A percentile compares a stretch with the other conserved stretches of the same genome.
Conservation (phyloP, 1,140 invertebrate species). For the Halotydeus destructor region DNA sequence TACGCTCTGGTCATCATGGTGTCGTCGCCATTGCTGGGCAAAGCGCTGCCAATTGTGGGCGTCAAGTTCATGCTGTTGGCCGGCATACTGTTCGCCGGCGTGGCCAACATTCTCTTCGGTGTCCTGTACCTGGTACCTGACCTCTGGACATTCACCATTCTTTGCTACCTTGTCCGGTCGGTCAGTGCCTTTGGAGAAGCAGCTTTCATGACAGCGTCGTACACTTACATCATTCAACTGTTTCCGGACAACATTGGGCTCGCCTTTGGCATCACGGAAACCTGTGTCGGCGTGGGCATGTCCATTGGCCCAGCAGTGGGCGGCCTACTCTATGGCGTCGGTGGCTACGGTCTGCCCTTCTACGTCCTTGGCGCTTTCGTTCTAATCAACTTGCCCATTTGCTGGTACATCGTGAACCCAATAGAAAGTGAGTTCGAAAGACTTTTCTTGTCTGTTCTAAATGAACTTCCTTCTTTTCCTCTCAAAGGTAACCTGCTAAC, state of each 20-base stretch:
- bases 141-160: conserved; percentile 33
- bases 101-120: conserved; percentile 26
- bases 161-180: conserved; percentile 45
- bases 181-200: conserved; percentile 48
- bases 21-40: conserved; percentile 43
- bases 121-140: conserved; percentile 36
- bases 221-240: conserved; percentile 46
- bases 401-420: no score
- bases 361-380: conserved; percentile 41
- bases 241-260: conserved; percentile 51
- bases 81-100: conserved; percentile 22
- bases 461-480: no score
- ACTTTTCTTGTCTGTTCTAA: no score
- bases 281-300: conserved; percentile 51
- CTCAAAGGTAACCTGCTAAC: no score
- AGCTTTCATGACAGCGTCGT: conserved; percentile 46
- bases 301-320: conserved; percentile 51
- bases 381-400: conserved; percentile 37
- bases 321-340: conserved; percentile 44
- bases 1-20: conserved; percentile 46
- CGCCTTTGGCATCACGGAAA: conserved; percentile 44
- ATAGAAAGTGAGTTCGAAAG: no score
- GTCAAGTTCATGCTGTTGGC: conserved; percentile 30
- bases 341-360: conserved; percentile 50
- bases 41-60: conserved; percentile 40